Conservation (phyloP, 2,113 vertebrate genomes). For the Phocoena phocoena region DNA sequence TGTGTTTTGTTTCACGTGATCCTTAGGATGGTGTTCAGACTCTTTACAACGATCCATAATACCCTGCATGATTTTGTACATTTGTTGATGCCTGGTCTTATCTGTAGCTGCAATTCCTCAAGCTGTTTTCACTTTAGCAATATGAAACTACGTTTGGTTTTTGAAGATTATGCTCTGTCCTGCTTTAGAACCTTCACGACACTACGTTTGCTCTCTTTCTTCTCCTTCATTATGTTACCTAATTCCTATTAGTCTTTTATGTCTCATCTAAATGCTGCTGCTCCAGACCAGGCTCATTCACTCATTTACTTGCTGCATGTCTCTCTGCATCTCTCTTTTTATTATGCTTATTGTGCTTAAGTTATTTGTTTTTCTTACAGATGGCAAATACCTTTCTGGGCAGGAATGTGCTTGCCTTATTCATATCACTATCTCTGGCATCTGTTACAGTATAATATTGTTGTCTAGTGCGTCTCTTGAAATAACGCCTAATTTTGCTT, state of each 20-base stretch:
- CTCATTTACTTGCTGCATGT: background rate
- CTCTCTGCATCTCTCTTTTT: background rate
- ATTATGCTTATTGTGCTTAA: background rate
- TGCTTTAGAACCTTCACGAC: background rate
- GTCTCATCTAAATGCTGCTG: background rate
- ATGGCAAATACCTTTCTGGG: background rate
- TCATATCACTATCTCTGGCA: background rate
- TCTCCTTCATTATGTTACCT: background rate
- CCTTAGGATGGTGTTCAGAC: background rate
- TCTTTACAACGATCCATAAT: background rate
- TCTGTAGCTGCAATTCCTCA: background rate
- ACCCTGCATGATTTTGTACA: background rate
- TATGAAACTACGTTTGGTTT: background rate
- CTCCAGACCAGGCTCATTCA: background rate
- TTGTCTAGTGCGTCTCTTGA: background rate
- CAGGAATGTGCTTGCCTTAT: background rate
- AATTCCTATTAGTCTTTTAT: background rate
- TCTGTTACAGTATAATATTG: background rate
- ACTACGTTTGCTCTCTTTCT: background rate
- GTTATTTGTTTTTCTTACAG: background rate
- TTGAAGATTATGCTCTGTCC: background rate
- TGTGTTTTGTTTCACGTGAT: background rate
- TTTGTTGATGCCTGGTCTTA: background rate
- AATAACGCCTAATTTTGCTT: background rate
- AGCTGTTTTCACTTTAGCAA: background rate